Evolutionary conservation across 2,113 vertebrate genomes (phyloP).

Genomic region (Rhinoptilus africanus): DNA sequence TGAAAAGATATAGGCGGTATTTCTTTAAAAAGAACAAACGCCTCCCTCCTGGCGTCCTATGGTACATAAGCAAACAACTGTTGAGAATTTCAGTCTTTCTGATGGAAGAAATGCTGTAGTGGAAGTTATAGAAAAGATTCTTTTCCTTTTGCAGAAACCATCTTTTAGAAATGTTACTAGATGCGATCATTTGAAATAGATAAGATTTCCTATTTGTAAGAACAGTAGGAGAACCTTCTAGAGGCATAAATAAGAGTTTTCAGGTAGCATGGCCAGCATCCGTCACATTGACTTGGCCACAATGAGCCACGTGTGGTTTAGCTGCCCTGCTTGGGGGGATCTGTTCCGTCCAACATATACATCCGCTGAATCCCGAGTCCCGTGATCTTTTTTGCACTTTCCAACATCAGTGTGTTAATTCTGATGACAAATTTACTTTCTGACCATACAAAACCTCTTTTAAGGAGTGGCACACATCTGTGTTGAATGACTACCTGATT

Average conservation of each 20-base stretch:
- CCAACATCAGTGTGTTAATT: neutral
- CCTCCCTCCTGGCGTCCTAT: neutral
- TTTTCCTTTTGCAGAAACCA: neutral
- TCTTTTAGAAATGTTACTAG: neutral
- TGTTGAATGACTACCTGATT: neutral
- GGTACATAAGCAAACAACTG: neutral
- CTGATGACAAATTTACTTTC: neutral
- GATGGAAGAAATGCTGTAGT: neutral
- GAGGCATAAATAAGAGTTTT: neutral
- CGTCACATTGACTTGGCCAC: neutral
- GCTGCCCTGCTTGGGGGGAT: neutral
- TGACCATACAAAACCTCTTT: neutral
- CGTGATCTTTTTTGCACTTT: neutral
- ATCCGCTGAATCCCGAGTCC: neutral
- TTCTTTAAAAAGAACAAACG: neutral
- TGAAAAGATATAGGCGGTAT: neutral
- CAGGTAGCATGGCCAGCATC: neutral
- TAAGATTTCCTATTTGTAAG: neutral
- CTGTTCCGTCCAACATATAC: neutral
- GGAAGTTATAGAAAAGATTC: rapidly evolving
- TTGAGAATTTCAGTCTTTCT: neutral
- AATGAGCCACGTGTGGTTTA: rapidly evolving
- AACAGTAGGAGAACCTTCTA: neutral
- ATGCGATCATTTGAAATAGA: neutral
- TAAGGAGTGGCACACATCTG: too few relatives aligned